phyloP scores from a whole-genome alignment of 2,113 vertebrate species.

The Dicentrarchus labrax region DNA sequence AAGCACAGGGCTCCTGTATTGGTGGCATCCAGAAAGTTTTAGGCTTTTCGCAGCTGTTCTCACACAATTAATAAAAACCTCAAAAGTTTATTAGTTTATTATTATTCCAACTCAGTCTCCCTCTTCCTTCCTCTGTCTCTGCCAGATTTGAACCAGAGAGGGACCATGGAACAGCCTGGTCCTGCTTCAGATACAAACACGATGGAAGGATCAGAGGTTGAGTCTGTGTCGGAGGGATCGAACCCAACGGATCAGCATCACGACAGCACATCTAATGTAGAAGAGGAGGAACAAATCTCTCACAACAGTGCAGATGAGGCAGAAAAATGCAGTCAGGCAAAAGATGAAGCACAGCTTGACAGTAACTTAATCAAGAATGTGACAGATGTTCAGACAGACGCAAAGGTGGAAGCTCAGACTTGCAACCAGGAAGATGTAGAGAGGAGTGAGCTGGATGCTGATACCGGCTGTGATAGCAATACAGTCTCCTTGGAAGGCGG shows the following conservation, averaged over 20 bases:
- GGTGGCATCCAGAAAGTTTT: background rate
- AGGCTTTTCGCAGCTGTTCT: background rate
- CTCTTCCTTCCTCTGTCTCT: background rate
- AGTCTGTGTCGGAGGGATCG: conserved; percentile 19
- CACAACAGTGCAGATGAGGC: conserved; percentile 26
- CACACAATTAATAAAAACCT: background rate
- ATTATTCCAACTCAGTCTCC: background rate
- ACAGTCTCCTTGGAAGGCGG: conserved; percentile 42
- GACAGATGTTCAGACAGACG: conserved; percentile 29
- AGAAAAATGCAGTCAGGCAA: conserved; percentile 49
- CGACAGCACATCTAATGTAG: conserved; percentile 6
- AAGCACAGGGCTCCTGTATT: background rate
- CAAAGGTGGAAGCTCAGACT: conserved; percentile 26
- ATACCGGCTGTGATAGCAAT: conserved; percentile 53
- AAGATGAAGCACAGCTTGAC: conserved; percentile 48
- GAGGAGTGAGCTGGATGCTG: conserved; percentile 1
- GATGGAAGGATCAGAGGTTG: conserved; percentile 63
- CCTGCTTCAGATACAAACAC: conserved; percentile 42
- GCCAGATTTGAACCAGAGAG: conserved; percentile 64
- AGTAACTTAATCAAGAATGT: conserved; percentile 23
- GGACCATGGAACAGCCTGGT: conserved; percentile 70
- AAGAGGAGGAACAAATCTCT: conserved; percentile 42
- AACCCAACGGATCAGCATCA: conserved; percentile 15
- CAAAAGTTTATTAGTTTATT: background rate
- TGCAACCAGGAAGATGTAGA: conserved; percentile 40